Evolutionary conservation across 2,113 vertebrate species (phyloP), one percentile per base, ranked within the genome.

Genomic region (Solea solea): DNA sequence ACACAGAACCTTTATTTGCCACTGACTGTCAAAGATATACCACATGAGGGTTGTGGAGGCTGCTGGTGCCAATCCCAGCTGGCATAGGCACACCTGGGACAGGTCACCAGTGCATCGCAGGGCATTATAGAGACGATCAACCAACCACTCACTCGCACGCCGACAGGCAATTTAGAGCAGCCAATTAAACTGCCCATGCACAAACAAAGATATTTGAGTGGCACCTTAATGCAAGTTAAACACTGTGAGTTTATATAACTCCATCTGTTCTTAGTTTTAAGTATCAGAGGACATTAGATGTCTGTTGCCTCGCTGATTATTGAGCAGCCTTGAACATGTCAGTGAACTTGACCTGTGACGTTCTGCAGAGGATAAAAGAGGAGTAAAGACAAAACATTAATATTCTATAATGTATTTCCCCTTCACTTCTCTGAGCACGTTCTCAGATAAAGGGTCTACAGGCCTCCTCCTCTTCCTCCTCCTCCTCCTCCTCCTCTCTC

Each of bases 401-500:
- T 12, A 21, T 12, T 46, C 21, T 28, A 16, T 12, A 11, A 21
- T 11, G 1, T 9, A 5, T 46, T 56, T 64, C 40, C 48, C 34
- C 34, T 34, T 6, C 34, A 34, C 34, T 34, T 6, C 34, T 34
- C 34, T 34, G 5, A 34, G 5, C 2, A 34, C 2, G 34, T 34
- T 34, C 34, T 34, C 56, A 28, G 62, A 61, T 54, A 54, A 54
- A n/a, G 25, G 1, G 28, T 69, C 45, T 66, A 56, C n/a, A 34
- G 34, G 34, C 5, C 3, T 28, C 27, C 9, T 14, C 7, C 7
- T 14, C 34, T 40, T 51, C 21, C 0, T 3, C 1, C n/a, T 27
- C 0, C 0, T 3, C 1, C n/a, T 27, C 0, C 7, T 14, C 34
- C 45, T 51, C 21, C 0, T 3, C 1, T 28, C n/a, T 27, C 0